phyloP scores from a whole-genome alignment of 2,797 vertebrate genomes.

The Eulemur albifrons region DNA sequence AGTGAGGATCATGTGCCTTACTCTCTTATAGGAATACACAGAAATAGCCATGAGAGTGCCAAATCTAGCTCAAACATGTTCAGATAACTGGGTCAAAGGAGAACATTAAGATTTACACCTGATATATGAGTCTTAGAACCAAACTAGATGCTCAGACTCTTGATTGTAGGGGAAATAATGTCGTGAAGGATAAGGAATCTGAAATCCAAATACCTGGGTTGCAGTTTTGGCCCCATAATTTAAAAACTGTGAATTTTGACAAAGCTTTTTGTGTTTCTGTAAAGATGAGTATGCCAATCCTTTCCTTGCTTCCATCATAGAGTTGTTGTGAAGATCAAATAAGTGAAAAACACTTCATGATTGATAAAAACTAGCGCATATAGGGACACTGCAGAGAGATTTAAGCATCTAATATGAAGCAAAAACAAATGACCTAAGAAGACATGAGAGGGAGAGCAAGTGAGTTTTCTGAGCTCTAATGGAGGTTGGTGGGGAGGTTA shows the following conservation, averaged over 20 bases:
- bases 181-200: background rate
- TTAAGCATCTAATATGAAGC: background rate
- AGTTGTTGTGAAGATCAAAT: background rate
- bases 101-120: background rate
- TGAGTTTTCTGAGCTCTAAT: background rate
- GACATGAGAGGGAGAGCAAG: background rate
- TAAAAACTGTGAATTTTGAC: conserved; percentile 4
- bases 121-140: background rate
- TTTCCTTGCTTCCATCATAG: background rate
- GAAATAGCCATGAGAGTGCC: background rate
- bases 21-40: conserved; percentile 5
- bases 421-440: background rate
- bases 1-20: background rate
- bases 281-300: background rate
- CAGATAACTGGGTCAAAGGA: conserved; percentile 7
- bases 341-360: background rate
- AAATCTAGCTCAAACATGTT: background rate
- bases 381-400: background rate
- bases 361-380: background rate
- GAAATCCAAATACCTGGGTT: background rate
- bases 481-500: background rate
- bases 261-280: background rate
- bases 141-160: background rate
- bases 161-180: background rate
- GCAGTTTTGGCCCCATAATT: background rate